Evolutionary conservation across 1,140 invertebrate genomes (phyloP), one percentile per base, ranked within the genome.

Genomic region (Drosophila nikananu): DNA sequence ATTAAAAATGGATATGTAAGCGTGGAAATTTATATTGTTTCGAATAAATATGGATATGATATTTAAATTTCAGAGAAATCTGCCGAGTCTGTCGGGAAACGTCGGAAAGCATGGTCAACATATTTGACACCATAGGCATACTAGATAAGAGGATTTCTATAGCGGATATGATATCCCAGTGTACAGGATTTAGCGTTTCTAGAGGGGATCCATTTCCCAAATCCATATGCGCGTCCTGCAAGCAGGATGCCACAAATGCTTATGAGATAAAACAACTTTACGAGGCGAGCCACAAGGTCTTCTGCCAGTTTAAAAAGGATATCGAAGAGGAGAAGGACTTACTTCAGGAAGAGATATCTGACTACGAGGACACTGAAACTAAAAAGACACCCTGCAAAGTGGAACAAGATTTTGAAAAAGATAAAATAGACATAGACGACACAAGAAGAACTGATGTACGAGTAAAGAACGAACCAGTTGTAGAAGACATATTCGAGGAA

Each of bases 111-210:
- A 35, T 54, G 52, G 30, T 5, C 7, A 17, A 23, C 23, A 17
- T 54, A 10, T 54, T 54, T 35, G 30, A 35, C 7, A 3, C 3
- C 7, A 49, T 49, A 3, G 46, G 46, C 19, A 21, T 35, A 15
- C 8, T 35, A 15, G 19, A 35, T 3, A 54, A 19, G 21, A 35
- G 19, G 6, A 35, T 54, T 35, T 35, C 52, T 35, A 35, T 54
- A 23, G 52, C 52, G 30, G 7, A 35, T 17, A 54, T 54, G 52
- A 54, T 54, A 9, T 35, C 52, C 19, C 52, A 54, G 19, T 54
- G 52, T 5, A 54, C 52, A 4, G 52, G 52, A 2, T 35, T 10
- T 23, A 8, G 13, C 0, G 19, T 54, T 21, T 35, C 7, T 54
- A 35, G 2, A 35, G 52, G 13, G 4, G 52, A 54, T 54, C 19